These are phyloP conservation scores for Neolamprologus longior DNA, from an alignment of 2,113 vertebrate genomes.

Conservation along the genomic window DNA sequence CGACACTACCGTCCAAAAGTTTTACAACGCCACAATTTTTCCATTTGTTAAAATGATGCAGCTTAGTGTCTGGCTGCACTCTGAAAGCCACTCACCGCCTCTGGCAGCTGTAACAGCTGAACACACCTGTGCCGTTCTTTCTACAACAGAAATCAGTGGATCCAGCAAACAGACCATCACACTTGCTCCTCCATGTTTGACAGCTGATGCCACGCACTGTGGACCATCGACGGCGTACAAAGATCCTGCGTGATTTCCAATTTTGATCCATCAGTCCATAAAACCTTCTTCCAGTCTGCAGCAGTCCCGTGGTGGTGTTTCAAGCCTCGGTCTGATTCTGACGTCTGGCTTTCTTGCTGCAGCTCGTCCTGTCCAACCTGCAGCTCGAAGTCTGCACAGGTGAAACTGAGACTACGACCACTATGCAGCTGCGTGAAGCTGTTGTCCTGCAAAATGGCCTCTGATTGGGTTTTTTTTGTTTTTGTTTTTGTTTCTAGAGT, in stretches of 20 bases:
- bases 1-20: neutral
- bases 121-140: neutral
- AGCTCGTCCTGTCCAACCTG: neutral
- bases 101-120: neutral
- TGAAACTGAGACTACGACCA: neutral
- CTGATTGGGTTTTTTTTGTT: too few relatives aligned
- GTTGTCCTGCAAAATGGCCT: neutral
- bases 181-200: neutral
- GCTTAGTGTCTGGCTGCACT: neutral
- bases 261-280: neutral
- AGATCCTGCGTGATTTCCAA: neutral
- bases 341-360: neutral
- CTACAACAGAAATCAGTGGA: neutral
- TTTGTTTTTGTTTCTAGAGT: too few relatives aligned
- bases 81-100: accelerated
- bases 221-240: neutral
- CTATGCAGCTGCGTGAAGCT: neutral
- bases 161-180: neutral
- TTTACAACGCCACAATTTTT: accelerated
- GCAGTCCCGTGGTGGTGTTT: neutral
- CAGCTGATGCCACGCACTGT: neutral
- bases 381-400: accelerated
- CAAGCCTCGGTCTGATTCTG: neutral
- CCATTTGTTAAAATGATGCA: neutral
- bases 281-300: accelerated